These are phyloP conservation scores for Melinopterus prodromus DNA, from an alignment of 2,888 invertebrate genomes.

Conservation along the genomic window DNA sequence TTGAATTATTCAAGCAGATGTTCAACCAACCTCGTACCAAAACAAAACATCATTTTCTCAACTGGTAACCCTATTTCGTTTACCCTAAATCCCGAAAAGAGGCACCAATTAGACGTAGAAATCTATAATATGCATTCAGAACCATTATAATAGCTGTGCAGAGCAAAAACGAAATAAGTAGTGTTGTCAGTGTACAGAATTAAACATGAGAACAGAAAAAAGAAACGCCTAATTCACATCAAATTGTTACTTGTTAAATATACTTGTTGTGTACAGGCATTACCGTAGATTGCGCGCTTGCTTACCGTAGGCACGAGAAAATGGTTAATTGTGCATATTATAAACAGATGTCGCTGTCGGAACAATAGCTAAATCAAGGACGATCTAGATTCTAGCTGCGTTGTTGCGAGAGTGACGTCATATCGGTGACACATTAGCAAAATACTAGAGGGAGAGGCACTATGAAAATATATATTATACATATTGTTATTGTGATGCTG, in stretches of 20 bases:
- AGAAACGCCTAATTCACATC: background rate
- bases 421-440: constrained; percentile 57
- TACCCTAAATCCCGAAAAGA: background rate
- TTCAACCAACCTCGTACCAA: too few relatives aligned
- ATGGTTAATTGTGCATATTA: constrained; percentile 60
- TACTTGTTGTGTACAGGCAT: constrained; percentile 59
- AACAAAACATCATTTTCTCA: too few relatives aligned
- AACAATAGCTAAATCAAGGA: constrained; percentile 26
- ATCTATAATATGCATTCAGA: constrained; percentile 36
- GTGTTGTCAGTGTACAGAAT: background rate
- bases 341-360: constrained; percentile 28
- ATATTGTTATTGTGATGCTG: background rate
- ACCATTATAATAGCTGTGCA: constrained; percentile 29
- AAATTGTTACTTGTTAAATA: constrained; percentile 48
- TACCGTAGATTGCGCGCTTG: constrained; percentile 40
- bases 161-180: constrained; percentile 4
- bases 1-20: too few relatives aligned
- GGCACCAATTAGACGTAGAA: constrained; percentile 1
- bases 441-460: constrained; percentile 60
- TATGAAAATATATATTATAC: constrained; percentile 23
- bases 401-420: constrained; percentile 43
- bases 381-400: constrained; percentile 29
- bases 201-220: background rate
- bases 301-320: constrained; percentile 37
- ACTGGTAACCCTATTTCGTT: too few relatives aligned